A percentile compares a stretch with the other conserved stretches of the same genome.
phyloP scores from a whole-genome alignment of 2,888 invertebrate species.

The Thereva nobilitata region DNA sequence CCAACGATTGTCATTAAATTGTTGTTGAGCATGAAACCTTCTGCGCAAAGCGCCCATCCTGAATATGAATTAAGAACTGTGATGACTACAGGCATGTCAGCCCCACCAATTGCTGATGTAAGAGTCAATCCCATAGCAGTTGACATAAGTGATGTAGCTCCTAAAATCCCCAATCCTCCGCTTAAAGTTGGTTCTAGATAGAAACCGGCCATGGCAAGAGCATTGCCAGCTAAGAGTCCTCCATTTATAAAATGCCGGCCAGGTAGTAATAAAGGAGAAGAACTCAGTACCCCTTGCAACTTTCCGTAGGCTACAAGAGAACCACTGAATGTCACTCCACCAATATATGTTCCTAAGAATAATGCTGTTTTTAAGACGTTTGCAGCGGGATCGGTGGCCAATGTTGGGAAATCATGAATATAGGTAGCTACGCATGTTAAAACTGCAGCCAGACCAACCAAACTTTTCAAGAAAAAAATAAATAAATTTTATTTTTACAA shows the following conservation, averaged over 20 bases:
- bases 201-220: conserved; percentile 62
- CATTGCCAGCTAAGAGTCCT: conserved; percentile 68
- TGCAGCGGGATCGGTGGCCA: conserved; percentile 79
- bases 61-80: conserved; percentile 91
- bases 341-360: conserved; percentile 87
- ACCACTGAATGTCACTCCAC: conserved; percentile 88
- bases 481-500: neutral
- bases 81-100: conserved; percentile 93
- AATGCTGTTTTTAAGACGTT: conserved; percentile 81
- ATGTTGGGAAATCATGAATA: conserved; percentile 80
- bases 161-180: conserved; percentile 74
- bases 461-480: conserved; percentile 56
- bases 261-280: conserved; percentile 80
- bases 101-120: conserved; percentile 88
- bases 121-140: conserved; percentile 84
- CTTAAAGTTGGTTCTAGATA: conserved; percentile 65
- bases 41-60: conserved; percentile 92
- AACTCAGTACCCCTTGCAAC: conserved; percentile 79
- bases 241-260: conserved; percentile 80
- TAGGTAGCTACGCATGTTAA: conserved; percentile 83
- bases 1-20: conserved; percentile 91
- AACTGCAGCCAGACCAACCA: conserved; percentile 87
- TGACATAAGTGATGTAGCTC: conserved; percentile 76
- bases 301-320: conserved; percentile 89
- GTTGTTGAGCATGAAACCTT: conserved; percentile 93